Percentiles rank a stretch among this genome's conserved stretches.
Conservation (phyloP, 2,797 vertebrate genomes). For the Chloroceryle inda region DNA sequence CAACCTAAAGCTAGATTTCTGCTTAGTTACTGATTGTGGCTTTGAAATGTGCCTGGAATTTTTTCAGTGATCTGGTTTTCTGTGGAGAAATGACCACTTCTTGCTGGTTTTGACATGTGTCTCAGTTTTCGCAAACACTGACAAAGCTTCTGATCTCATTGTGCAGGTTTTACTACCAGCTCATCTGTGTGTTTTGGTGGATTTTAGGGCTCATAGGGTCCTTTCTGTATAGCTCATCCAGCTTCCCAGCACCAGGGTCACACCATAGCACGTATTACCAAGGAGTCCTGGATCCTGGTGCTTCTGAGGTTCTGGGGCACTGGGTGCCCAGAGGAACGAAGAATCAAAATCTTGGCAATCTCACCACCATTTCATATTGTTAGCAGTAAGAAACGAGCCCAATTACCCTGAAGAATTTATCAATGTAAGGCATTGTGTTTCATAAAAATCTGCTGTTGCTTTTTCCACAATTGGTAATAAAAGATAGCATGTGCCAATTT, state of each 20-base stretch:
- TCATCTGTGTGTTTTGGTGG: background rate
- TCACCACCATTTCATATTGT: background rate
- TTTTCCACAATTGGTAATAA: constrained; percentile 47
- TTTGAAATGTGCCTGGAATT: background rate
- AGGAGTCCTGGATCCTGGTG: background rate
- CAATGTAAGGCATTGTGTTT: constrained; percentile 29
- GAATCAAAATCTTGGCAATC: constrained; percentile 27
- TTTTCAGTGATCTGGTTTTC: background rate
- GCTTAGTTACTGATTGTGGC: background rate
- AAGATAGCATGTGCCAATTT: constrained; percentile 4
- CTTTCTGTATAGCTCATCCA: background rate
- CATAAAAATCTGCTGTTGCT: constrained; percentile 6
- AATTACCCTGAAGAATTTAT: constrained; percentile 24
- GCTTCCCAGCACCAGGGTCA: background rate
- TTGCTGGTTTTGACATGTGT: background rate
- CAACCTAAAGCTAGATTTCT: background rate
- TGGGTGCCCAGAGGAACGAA: background rate
- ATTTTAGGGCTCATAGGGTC: background rate
- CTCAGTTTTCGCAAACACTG: background rate
- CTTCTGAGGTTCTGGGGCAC: background rate
- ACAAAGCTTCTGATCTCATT: background rate
- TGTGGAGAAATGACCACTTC: fast-evolving
- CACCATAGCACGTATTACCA: fast-evolving
- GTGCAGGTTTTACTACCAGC: background rate
- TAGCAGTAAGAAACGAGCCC: constrained; percentile 24